Evolutionary conservation across 2,888 invertebrate species (phyloP).

Genomic region (Synanthedon vespiformis): DNA sequence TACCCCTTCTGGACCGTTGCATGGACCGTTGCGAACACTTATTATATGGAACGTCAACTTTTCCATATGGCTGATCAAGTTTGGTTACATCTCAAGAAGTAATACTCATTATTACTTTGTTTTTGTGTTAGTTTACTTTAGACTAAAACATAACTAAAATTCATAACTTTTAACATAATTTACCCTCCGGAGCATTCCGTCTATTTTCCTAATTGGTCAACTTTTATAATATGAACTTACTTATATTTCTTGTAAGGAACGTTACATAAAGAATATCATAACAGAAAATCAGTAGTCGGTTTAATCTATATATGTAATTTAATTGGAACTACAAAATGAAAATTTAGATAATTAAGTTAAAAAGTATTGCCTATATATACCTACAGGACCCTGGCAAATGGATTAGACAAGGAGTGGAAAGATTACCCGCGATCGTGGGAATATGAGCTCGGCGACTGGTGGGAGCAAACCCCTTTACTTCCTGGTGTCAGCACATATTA

Average conservation of each 20-base stretch:
- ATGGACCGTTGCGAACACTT: constrained; percentile 36
- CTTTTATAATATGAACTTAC: too few species aligned
- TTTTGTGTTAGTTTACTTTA: background rate
- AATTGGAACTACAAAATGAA: too few species aligned
- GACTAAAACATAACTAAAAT: too few species aligned
- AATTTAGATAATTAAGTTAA: too few species aligned
- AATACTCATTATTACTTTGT: constrained; percentile 5
- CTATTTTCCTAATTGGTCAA: too few species aligned
- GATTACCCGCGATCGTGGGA: constrained; percentile 33
- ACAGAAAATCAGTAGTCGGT: too few species aligned
- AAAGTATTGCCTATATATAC: too few species aligned
- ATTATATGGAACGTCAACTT: constrained; percentile 32
- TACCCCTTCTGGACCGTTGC: constrained; percentile 38
- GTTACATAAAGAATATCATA: too few species aligned
- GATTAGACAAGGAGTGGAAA: background rate
- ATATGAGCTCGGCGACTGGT: constrained; percentile 57
- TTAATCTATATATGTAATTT: too few species aligned
- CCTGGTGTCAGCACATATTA: constrained; percentile 36
- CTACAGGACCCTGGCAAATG: background rate
- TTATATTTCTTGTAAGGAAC: too few species aligned
- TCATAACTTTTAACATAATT: too few species aligned
- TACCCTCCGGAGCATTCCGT: too few species aligned
- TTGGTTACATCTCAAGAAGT: constrained; percentile 27
- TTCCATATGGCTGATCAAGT: constrained; percentile 38
- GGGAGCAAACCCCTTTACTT: constrained; percentile 42